Percentiles rank a stretch among this genome's conserved stretches.
These are phyloP conservation scores for Orientallactaga bullata DNA, from an alignment of 2,113 vertebrate genomes.

Conservation along the genomic window DNA sequence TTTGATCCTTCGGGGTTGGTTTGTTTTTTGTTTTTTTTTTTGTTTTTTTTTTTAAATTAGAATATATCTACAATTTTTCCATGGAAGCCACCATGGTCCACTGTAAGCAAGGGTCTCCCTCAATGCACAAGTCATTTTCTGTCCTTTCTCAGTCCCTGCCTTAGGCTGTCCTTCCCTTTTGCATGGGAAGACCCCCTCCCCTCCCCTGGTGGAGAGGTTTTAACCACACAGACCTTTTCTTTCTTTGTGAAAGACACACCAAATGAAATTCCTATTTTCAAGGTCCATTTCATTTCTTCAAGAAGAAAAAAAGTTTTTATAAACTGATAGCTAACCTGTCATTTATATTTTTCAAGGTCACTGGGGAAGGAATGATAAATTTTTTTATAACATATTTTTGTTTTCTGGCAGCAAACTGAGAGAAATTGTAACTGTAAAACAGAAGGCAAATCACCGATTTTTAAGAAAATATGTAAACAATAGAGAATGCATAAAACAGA, in stretches of 20 bases:
- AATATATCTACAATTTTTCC: fast-evolving
- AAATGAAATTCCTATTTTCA: background rate
- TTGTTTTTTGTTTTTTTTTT: no score
- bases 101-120: background rate
- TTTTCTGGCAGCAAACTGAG: background rate
- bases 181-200: fast-evolving
- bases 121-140: background rate
- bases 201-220: background rate
- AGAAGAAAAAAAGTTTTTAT: background rate
- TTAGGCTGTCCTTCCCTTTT: background rate
- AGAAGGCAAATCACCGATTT: slow-evolving; percentile 8
- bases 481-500: background rate
- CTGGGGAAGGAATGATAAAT: background rate
- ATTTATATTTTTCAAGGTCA: background rate
- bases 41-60: background rate
- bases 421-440: background rate
- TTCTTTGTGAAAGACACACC: background rate
- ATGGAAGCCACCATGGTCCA: no score
- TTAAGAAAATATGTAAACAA: slow-evolving; percentile 46
- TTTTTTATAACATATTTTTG: slow-evolving; percentile 44
- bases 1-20: fast-evolving
- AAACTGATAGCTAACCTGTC: background rate
- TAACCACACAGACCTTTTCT: background rate
- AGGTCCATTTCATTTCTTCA: background rate
- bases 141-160: background rate